Base-by-base conservation (phyloP, 2,113 vertebrate species). In the Alosa alosa region DNA sequence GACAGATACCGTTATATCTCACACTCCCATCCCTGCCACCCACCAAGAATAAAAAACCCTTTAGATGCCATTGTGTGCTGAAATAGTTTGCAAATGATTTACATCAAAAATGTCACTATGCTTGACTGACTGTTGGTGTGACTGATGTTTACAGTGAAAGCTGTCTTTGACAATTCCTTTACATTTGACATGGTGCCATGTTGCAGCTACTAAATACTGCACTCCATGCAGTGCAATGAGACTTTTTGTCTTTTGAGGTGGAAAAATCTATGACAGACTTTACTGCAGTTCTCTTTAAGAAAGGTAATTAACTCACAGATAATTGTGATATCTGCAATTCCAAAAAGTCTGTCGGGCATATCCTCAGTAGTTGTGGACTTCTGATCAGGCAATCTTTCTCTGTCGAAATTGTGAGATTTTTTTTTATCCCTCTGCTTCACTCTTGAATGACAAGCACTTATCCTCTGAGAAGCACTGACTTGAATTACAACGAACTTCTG, bases 141-240 rank as follows among this genome's bases (percentile, higher is more conserved):
- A 84, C 81, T 84, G 44, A 86, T 88, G 86, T 84, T 82, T 52
- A 64, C 46, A 81, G 84, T 64, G 86, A 82, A 90, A 89, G 86
- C 31, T 68, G 36, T 82, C 85, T 89, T 87, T 86, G 83, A 83
- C 83, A 84, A 78, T 78, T 78, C 72, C 31, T 78, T 39, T 78
- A 78, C 72, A 78, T 78, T 78, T 31, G 82, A 82, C 45, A 45
- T 84, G 45, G 83, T 17, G n/a, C 41, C 64, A 68, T 31, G 64
- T 25, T 25, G n/a, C 0, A 25, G n/a, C 72, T 78, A 78, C 31
- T 78, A 17, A 39, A 78, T 78, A 78, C 4, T 17, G 72, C 72
- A 78, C 13, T 78, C 72, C 31, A 15, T 78, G 11, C 31, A 78
- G 11, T 13, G 5, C 9, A 78, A 39, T 39, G 31, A 36, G 72